Conservation (phyloP, 92 coral and sea anemone genomes). For the Epizoanthus scotinus region DNA sequence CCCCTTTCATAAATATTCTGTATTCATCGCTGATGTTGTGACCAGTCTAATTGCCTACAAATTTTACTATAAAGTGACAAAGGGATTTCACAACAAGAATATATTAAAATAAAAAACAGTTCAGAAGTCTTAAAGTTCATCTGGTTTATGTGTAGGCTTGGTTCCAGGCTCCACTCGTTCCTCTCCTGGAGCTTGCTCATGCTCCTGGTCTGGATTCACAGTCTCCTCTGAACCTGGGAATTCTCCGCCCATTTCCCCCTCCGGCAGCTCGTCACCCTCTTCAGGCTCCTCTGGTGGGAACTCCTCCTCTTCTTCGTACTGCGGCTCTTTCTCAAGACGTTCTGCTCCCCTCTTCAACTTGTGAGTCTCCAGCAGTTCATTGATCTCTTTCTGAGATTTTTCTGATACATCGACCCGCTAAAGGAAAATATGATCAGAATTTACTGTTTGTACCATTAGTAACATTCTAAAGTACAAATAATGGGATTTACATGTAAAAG, state of each 20-base stretch:
- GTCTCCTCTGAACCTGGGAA: slow-evolving; percentile 14
- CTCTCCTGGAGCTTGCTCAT: slow-evolving; percentile 41
- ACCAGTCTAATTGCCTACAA: neutral
- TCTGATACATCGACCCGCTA: slow-evolving; percentile 66
- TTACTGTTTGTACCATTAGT: neutral
- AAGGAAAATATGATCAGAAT: neutral
- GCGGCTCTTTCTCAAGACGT: slow-evolving; percentile 65
- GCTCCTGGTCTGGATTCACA: slow-evolving; percentile 30
- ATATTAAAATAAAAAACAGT: neutral
- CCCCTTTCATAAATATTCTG: no score
- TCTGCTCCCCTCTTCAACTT: slow-evolving; percentile 68
- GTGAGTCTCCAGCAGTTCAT: slow-evolving; percentile 69
- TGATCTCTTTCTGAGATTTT: slow-evolving; percentile 63
- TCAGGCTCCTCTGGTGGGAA: slow-evolving; percentile 37
- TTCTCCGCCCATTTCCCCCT: slow-evolving; percentile 14
- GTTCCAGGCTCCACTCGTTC: slow-evolving; percentile 33
- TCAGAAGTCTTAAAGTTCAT: slow-evolving; percentile 17
- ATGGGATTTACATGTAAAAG: no score
- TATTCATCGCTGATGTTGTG: no score
- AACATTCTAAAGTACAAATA: no score
- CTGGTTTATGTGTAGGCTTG: slow-evolving; percentile 11
- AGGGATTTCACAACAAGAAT: slow-evolving; percentile 7
- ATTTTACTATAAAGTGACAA: slow-evolving; percentile 9
- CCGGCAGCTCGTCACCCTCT: slow-evolving; percentile 22
- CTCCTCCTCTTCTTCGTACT: slow-evolving; percentile 67